These are phyloP conservation scores for Paraplagusia blochii DNA, from an alignment of 2,113 vertebrate genomes.

Conservation along the genomic window DNA sequence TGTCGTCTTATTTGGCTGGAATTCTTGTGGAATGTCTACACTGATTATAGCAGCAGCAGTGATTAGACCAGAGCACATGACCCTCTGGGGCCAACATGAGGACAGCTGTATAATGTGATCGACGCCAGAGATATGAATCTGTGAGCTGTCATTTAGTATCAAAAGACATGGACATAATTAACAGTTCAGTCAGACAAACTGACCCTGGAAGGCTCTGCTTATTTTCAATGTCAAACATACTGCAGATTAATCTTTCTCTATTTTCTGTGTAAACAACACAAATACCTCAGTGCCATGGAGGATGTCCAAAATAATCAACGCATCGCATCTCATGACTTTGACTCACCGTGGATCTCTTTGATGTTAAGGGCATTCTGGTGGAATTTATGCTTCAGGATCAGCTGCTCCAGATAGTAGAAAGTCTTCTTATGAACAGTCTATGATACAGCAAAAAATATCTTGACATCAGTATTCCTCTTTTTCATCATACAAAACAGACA, in stretches of 20 bases:
- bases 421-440: slow-evolving; percentile 97
- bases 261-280: slow-evolving; percentile 6
- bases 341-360: slow-evolving; percentile 93
- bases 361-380: slow-evolving; percentile 92
- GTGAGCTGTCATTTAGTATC: slow-evolving; percentile 36
- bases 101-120: slow-evolving; percentile 39
- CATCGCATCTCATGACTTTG: background rate
- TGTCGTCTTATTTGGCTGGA: slow-evolving; percentile 22
- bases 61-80: slow-evolving; percentile 36
- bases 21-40: slow-evolving; percentile 30
- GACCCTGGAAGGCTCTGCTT: slow-evolving; percentile 38
- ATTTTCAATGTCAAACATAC: slow-evolving; percentile 31
- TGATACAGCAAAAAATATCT: slow-evolving; percentile 3
- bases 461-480: background rate
- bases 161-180: slow-evolving; percentile 48
- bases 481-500: background rate
- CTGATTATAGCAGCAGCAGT: slow-evolving; percentile 42
- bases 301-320: background rate
- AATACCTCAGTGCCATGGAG: background rate
- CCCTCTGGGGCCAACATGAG: slow-evolving; percentile 37
- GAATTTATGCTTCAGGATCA: slow-evolving; percentile 94
- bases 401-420: slow-evolving; percentile 95
- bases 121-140: slow-evolving; percentile 40
- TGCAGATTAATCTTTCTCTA: slow-evolving; percentile 23
- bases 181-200: slow-evolving; percentile 9